phyloP scores from a whole-genome alignment of 2,797 vertebrate species.

The Rhincodon typus region DNA sequence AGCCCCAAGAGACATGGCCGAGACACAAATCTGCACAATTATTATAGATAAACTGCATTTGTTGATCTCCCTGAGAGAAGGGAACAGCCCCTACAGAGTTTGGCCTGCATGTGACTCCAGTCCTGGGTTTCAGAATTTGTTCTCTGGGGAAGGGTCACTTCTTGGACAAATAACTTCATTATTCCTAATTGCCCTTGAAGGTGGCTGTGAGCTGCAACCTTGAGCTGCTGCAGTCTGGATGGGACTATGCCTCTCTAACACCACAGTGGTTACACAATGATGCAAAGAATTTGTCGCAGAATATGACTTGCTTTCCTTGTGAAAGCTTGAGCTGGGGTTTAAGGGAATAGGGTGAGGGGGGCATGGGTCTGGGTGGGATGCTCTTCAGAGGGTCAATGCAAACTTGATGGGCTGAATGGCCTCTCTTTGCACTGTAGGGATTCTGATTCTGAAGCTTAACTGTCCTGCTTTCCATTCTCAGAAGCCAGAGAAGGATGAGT shows the following conservation, averaged over 20 bases:
- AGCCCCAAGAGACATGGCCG: too few species aligned
- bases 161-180: too few species aligned
- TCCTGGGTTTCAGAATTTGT: not conserved
- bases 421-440: too few species aligned
- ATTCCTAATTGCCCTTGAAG: not conserved
- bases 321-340: not conserved
- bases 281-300: not conserved
- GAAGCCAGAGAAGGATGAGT: too few species aligned
- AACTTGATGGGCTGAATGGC: too few species aligned
- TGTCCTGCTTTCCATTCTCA: too few species aligned
- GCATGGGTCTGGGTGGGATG: too few species aligned
- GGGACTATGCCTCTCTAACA: too few species aligned
- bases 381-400: too few species aligned
- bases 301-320: not conserved
- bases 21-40: not conserved
- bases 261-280: too few species aligned
- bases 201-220: not conserved
- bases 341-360: too few species aligned
- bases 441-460: too few species aligned
- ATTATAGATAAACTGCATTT: not conserved
- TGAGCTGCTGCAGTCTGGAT: not conserved
- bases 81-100: not conserved
- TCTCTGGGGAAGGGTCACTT: not conserved
- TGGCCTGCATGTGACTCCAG: not conserved
- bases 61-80: not conserved